phyloP scores from a whole-genome alignment of 1,140 invertebrate species.

The Ceratitis capitata region DNA sequence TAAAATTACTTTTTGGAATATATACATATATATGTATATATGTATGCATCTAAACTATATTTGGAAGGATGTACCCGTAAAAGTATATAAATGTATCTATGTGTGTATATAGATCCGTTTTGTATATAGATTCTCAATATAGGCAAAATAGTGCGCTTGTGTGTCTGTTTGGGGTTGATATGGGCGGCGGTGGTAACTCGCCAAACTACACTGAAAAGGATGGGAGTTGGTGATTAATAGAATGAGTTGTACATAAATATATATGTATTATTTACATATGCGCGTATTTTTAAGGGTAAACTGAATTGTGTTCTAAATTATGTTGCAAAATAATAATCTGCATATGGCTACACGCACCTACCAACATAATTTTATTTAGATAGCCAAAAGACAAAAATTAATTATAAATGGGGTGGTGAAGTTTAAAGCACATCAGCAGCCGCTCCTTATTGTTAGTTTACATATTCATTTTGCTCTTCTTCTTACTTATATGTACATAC shows the following conservation, averaged over 20 bases:
- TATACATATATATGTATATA: neutral
- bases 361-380: too few relatives aligned
- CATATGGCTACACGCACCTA: too few relatives aligned
- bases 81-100: neutral
- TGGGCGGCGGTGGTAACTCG: neutral
- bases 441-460: neutral
- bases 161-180: neutral
- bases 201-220: neutral
- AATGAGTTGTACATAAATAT: neutral
- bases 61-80: neutral
- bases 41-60: neutral
- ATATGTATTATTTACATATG: neutral
- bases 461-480: neutral
- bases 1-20: too few relatives aligned
- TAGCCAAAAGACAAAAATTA: too few relatives aligned
- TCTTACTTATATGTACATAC: too few relatives aligned
- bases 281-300: neutral
- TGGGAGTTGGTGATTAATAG: neutral
- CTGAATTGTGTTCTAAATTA: too few relatives aligned
- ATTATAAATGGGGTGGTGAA: too few relatives aligned
- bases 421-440: too few relatives aligned
- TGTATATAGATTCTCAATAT: too few relatives aligned
- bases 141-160: neutral
- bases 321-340: too few relatives aligned
- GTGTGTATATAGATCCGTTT: too few relatives aligned